A percentile compares a stretch with the other conserved stretches of the same genome.
These are phyloP conservation scores for Valencia hispanica DNA, from an alignment of 2,797 vertebrate species.

Conservation along the genomic window DNA sequence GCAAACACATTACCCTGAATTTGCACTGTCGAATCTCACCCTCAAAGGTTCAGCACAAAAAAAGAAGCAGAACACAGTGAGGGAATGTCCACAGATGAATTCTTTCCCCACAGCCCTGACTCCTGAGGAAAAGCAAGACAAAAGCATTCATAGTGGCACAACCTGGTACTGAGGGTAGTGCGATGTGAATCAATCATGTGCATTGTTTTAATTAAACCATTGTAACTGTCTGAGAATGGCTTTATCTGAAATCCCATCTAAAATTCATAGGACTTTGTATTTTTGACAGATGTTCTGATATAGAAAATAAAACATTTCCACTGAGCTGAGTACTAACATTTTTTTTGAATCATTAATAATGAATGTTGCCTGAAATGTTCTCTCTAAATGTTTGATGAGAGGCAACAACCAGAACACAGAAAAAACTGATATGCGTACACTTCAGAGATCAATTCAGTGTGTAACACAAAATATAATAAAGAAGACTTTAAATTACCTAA, in stretches of 20 bases:
- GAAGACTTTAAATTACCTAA: conserved; percentile 34
- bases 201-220: conserved; percentile 44
- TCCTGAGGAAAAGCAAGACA: conserved; percentile 41
- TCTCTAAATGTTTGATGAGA: conserved; percentile 70
- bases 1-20: conserved; percentile 64
- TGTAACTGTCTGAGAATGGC: conserved; percentile 41
- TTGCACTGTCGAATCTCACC: conserved; percentile 67
- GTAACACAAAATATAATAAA: conserved; percentile 41
- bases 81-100: conserved; percentile 38
- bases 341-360: conserved; percentile 71
- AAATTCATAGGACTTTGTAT: conserved; percentile 65
- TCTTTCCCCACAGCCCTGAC: conserved; percentile 37
- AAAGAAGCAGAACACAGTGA: conserved; percentile 57
- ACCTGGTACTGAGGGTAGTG: conserved; percentile 28
- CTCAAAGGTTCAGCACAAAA: conserved; percentile 66
- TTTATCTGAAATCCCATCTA: conserved; percentile 60
- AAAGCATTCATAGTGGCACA: conserved; percentile 43
- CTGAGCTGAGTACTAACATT: conserved; percentile 68
- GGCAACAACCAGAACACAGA: conserved; percentile 62
- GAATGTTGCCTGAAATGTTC: conserved; percentile 71
- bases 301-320: conserved; percentile 70
- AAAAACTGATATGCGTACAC: conserved; percentile 60
- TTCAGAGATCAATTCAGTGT: conserved; percentile 46
- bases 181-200: conserved; percentile 44
- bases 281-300: conserved; percentile 62